These are phyloP conservation scores for Hapalemur alaotrensis DNA, from an alignment of 2,797 vertebrate genomes.

Conservation along the genomic window DNA sequence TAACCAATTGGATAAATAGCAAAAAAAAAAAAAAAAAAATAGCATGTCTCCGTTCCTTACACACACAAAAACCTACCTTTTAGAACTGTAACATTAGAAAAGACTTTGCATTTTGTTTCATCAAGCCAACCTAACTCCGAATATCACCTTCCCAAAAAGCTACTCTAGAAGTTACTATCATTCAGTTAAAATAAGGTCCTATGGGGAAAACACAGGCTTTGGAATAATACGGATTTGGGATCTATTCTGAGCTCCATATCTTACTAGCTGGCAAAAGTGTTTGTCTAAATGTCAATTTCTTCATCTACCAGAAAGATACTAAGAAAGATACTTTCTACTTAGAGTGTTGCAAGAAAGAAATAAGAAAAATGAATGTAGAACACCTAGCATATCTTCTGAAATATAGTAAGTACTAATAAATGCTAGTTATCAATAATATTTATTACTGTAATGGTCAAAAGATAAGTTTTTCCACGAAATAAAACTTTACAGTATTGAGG, in stretches of 20 bases:
- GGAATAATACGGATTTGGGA: neutral
- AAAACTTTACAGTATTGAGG: conserved; percentile 1
- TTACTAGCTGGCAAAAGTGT: neutral
- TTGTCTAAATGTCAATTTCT: neutral
- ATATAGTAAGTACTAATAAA: neutral
- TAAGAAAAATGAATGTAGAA: neutral
- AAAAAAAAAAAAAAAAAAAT: neutral
- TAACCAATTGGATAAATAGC: neutral
- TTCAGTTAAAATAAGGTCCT: neutral
- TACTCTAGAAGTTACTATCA: conserved; percentile 15
- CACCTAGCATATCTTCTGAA: conserved; percentile 22
- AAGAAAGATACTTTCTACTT: neutral
- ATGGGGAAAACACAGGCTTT: neutral
- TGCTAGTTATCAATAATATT: neutral
- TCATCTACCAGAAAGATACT: neutral
- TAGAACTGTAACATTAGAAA: neutral
- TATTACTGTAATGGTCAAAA: conserved; percentile 7
- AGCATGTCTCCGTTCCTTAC: neutral
- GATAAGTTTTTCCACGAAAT: conserved; percentile 27
- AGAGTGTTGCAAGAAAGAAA: neutral
- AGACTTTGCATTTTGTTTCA: conserved; percentile 31
- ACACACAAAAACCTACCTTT: neutral
- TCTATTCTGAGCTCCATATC: neutral
- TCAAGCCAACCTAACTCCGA: neutral
- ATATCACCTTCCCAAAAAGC: neutral